A percentile compares a stretch with the other conserved stretches of the same genome.
Conservation (phyloP, 2,113 vertebrate genomes). For the Taurulus bubalis region DNA sequence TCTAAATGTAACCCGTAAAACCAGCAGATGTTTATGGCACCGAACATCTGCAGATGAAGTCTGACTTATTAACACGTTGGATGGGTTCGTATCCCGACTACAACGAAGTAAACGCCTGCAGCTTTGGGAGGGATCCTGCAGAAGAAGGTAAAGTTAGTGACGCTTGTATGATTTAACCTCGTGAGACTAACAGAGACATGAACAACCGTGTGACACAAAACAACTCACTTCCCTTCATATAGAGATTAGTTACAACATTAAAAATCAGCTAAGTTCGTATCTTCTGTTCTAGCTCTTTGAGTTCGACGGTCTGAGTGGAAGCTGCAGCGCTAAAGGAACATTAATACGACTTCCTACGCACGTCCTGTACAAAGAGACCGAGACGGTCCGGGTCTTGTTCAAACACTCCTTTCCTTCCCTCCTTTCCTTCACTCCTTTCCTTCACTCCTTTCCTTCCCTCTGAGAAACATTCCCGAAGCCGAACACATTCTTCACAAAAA, state of each 20-base stretch:
- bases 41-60: not conserved
- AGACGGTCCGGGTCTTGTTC: slow-evolving; percentile 23
- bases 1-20: not conserved
- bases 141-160: too few species aligned
- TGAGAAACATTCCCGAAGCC: not conserved
- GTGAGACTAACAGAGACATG: too few species aligned
- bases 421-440: not conserved
- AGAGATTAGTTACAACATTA: too few species aligned
- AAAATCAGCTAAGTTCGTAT: too few species aligned
- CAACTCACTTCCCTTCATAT: too few species aligned
- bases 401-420: not conserved
- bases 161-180: too few species aligned
- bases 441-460: not conserved
- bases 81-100: not conserved
- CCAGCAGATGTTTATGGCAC: not conserved
- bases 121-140: too few species aligned
- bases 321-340: too few species aligned
- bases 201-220: too few species aligned
- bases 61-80: not conserved
- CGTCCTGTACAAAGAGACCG: slow-evolving; percentile 49
- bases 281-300: too few species aligned
- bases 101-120: not conserved
- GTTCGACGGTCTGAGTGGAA: too few species aligned
- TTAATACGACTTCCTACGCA: slow-evolving; percentile 48
- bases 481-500: too few species aligned